A percentile compares a stretch with the other conserved stretches of the same genome.
phyloP scores from a whole-genome alignment of 2,888 invertebrate genomes.

The Eurytoma adleriae region DNA sequence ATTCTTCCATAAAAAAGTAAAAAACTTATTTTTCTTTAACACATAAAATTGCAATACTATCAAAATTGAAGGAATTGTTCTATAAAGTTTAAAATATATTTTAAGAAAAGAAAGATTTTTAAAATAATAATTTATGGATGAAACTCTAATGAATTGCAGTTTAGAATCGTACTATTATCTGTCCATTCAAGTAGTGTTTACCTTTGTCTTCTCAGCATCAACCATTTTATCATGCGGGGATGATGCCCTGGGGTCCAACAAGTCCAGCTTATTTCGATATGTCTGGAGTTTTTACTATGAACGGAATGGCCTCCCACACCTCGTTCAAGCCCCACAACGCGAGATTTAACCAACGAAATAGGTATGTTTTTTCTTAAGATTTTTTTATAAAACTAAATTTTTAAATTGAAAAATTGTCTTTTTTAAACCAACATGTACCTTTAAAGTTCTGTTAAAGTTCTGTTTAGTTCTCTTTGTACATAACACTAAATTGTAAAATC shows the following conservation, averaged over 20 bases:
- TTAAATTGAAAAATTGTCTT: not conserved
- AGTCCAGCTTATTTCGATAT: constrained; percentile 81
- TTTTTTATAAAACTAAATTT: not conserved
- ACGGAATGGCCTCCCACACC: constrained; percentile 84
- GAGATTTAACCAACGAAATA: constrained; percentile 75
- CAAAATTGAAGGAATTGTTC: not conserved
- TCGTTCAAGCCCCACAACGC: constrained; percentile 80
- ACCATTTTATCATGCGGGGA: constrained; percentile 80
- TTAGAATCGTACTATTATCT: constrained; percentile 21
- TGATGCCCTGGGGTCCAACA: constrained; percentile 79
- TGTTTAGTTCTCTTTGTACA: too few relatives aligned
- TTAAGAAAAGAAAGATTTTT: not conserved
- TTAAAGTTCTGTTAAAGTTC: too few relatives aligned
- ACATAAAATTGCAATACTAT: not conserved
- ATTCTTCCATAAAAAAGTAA: not conserved
- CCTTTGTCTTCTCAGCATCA: constrained; percentile 77
- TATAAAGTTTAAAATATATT: not conserved
- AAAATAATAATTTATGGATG: constrained; percentile 5
- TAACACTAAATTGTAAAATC: too few relatives aligned
- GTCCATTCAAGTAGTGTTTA: constrained; percentile 43
- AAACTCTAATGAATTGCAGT: constrained; percentile 5
- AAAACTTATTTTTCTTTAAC: not conserved
- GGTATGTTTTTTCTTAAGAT: constrained; percentile 64
- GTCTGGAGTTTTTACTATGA: constrained; percentile 84
- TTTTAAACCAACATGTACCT: not conserved